A percentile compares a stretch with the other conserved stretches of the same genome.
Conservation (phyloP, 1,140 invertebrate species). For the Caenorhabditis briggsae region DNA sequence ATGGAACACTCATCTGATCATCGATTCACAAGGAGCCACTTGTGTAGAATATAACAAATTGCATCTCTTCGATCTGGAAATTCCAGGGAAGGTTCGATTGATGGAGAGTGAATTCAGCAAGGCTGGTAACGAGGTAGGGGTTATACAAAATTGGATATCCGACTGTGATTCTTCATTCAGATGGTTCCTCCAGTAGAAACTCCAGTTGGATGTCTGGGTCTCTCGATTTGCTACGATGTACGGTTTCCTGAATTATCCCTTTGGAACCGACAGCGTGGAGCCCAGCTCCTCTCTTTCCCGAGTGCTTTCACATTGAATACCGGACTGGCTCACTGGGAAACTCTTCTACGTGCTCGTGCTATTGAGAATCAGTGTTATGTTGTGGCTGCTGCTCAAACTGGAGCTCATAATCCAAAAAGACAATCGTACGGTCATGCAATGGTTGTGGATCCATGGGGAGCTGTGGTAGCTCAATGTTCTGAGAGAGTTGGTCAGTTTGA, state of each 20-base stretch:
- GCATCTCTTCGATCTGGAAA: conserved; percentile 92
- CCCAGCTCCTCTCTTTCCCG: conserved; percentile 91
- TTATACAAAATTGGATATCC: conserved; percentile 67
- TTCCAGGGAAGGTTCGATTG: conserved; percentile 82
- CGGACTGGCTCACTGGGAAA: conserved; percentile 93
- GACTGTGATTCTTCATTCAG: neutral
- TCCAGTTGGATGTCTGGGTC: conserved; percentile 85
- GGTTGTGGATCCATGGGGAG: conserved; percentile 92
- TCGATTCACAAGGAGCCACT: conserved; percentile 86
- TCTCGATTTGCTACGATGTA: conserved; percentile 90
- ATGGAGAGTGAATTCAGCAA: conserved; percentile 86
- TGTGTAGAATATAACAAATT: conserved; percentile 87
- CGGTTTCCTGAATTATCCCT: conserved; percentile 90
- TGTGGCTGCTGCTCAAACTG: conserved; percentile 92
- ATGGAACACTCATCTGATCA: conserved; percentile 90
- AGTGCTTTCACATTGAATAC: conserved; percentile 94
- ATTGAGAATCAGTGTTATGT: conserved; percentile 95
- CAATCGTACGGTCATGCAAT: conserved; percentile 92
- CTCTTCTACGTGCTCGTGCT: conserved; percentile 80
- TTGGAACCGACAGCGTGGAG: conserved; percentile 84
- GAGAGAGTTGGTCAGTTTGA: conserved; percentile 79
- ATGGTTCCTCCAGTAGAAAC: conserved; percentile 79
- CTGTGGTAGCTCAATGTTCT: conserved; percentile 86
- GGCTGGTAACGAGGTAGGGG: conserved; percentile 80
- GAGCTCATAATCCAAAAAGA: conserved; percentile 88